Evolutionary conservation across 2,797 vertebrate genomes (phyloP).

Genomic region (Champsocephalus esox): DNA sequence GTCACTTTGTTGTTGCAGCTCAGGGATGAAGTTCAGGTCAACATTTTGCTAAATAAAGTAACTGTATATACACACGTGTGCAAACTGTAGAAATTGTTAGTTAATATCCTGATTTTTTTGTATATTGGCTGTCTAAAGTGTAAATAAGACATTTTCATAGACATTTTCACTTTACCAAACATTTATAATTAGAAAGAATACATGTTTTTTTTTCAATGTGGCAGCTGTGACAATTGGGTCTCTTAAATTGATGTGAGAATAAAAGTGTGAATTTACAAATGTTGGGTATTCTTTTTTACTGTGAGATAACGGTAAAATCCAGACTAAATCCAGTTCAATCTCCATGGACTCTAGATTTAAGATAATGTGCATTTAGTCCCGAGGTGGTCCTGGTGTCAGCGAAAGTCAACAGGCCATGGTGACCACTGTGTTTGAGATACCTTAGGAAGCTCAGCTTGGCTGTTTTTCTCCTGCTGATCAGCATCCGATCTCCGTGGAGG

Average conservation of each 20-base stretch:
- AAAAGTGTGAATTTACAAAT: conserved; percentile 67
- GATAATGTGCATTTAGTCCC: not conserved
- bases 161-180: not conserved
- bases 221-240: conserved; percentile 78
- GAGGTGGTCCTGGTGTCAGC: conserved; percentile 7
- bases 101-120: conserved; percentile 30
- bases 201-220: conserved; percentile 62
- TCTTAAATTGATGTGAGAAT: conserved; percentile 63
- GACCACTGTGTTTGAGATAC: conserved; percentile 41
- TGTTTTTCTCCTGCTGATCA: conserved; percentile 71
- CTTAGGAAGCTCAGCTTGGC: conserved; percentile 41
- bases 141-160: conserved; percentile 54
- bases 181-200: conserved; percentile 46
- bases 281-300: not conserved
- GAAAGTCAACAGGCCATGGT: conserved; percentile 31
- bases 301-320: not conserved
- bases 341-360: not conserved
- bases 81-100: conserved; percentile 22
- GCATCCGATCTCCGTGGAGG: conserved; percentile 61
- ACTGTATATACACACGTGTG: not conserved
- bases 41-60: conserved; percentile 1
- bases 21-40: conserved; percentile 9
- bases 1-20: conserved; percentile 34
- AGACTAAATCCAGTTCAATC: not conserved
- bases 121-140: conserved; percentile 37